Evolutionary conservation across 2,113 vertebrate genomes (phyloP).

Genomic region (Passer domesticus): DNA sequence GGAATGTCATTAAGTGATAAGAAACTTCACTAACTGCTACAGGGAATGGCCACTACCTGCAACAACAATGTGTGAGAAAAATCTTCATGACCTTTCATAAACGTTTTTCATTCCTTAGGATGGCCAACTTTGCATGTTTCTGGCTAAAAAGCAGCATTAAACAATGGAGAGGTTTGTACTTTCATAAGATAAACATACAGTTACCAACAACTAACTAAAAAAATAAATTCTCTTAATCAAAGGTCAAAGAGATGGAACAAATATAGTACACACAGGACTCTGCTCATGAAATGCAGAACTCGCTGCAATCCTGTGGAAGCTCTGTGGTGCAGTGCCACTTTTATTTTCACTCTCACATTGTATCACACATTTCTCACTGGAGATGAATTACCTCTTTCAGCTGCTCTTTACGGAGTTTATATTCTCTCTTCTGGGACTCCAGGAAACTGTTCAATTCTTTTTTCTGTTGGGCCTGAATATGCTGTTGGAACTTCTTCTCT

Average conservation of each 20-base stretch:
- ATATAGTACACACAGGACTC: background rate
- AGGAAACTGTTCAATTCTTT: conserved; percentile 96
- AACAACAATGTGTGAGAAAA: background rate
- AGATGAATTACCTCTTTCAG: conserved; percentile 88
- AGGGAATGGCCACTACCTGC: background rate
- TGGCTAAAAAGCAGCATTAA: background rate
- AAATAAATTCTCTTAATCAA: background rate
- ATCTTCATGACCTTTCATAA: background rate
- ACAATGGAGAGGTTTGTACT: background rate
- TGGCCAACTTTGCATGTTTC: background rate
- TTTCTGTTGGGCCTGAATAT: conserved; percentile 97
- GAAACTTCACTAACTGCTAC: background rate
- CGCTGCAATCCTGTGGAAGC: background rate
- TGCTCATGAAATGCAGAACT: background rate
- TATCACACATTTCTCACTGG: background rate
- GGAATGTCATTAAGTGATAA: background rate
- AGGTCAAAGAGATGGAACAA: background rate
- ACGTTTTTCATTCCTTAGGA: background rate
- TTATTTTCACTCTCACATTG: background rate
- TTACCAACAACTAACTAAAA: background rate
- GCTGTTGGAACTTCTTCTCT: conserved; percentile 98
- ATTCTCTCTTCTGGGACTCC: conserved; percentile 96
- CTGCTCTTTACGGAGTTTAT: conserved; percentile 97
- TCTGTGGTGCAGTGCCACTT: background rate
- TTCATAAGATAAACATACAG: background rate